Evolutionary conservation across 2,888 invertebrate species (phyloP), one percentile per base, ranked within the genome.

Genomic region (Campoplex nolae): DNA sequence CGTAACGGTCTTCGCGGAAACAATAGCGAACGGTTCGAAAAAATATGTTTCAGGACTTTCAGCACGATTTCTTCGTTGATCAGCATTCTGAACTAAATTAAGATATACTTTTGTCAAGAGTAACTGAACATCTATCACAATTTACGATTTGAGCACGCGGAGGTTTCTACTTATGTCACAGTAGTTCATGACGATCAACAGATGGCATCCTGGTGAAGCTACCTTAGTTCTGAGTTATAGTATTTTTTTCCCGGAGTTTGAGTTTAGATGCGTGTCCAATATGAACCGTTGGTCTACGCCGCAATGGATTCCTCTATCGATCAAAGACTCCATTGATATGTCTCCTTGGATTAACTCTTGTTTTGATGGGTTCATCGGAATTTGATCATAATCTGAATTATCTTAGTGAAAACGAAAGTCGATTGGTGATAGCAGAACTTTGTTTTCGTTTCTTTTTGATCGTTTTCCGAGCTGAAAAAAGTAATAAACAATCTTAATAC

Each of bases 151-250:
- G 32, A 81, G 80, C 67, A 62, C 83, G 74, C 80, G 83, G 85
- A 86, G 88, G 79, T 90, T 91, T 92, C 23, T 91, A 93, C 88
- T 93, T 93, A 92, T 93, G 92, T 91, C 92, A 93, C 91, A 91
- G 90, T 93, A 91, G 90, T 93, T 93, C 91, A 93, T 92, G 92
- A 93, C 87, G 74, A 51, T 87, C 88, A 92, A 92, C 91, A 89
- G 89, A 88, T 90, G 88, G 90, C 88, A 86, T 88, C 87, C 83
- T 85, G 88, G 88, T 84, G 85, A 71, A 88, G 85, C 91, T 92
- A 93, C 91, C 92, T 93, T 0, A 23, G 23, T 23, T 23, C 23
- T 23, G 0, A 23, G 23, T 23, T 23, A 23, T 0, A 23, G 23
- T 23, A 23, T 23, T 23, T 23, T 23, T 23, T 23, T 23, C 23